Conservation (phyloP, 2,113 vertebrate species). For the Actinemys pallida region DNA sequence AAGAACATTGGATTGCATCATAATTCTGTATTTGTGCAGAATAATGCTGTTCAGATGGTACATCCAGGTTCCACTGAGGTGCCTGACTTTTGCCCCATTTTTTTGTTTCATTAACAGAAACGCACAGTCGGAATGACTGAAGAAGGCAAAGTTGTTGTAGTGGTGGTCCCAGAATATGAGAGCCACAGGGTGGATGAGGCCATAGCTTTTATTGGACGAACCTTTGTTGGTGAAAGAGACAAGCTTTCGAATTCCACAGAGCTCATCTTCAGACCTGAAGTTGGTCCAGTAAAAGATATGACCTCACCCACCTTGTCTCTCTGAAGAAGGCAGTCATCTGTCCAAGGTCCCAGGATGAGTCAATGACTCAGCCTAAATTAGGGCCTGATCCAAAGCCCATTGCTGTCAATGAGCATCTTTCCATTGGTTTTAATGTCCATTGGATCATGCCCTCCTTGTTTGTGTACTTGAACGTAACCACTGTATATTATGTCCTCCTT, state of each 20-base stretch:
- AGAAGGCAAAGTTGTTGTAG: not conserved
- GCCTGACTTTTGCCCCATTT: not conserved
- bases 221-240: not conserved
- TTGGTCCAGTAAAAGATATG: not conserved
- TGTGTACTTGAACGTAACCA: not conserved
- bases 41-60: rapidly evolving
- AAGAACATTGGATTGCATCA: rapidly evolving
- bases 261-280: not conserved
- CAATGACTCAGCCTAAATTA: not conserved
- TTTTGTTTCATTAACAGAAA: not conserved
- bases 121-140: not conserved
- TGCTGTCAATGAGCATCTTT: not conserved
- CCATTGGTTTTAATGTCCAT: not conserved
- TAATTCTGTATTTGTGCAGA: not conserved
- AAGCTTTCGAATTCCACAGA: not conserved
- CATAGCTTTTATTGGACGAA: not conserved
- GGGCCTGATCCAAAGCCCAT: not conserved
- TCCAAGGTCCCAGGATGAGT: slow-evolving; percentile 27
- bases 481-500: not conserved
- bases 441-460: not conserved
- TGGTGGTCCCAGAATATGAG: not conserved
- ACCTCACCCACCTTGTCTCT: not conserved
- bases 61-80: not conserved
- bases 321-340: not conserved
- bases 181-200: not conserved